Conservation (phyloP, 92 coral and sea anemone species). For the Phymanthus crucifer region DNA sequence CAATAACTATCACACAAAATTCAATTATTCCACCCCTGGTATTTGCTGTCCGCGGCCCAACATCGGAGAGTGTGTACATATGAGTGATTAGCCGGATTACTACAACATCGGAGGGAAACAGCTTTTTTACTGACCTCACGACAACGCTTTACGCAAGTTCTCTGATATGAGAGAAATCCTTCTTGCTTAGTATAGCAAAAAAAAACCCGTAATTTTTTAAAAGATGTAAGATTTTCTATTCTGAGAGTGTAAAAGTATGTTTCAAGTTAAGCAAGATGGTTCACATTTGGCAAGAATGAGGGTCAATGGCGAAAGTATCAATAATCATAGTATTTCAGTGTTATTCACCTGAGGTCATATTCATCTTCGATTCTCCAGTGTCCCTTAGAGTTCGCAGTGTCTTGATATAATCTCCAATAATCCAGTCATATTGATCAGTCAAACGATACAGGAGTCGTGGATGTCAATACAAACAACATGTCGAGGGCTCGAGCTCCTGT, state of each 20-base stretch:
- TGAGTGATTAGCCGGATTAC: neutral
- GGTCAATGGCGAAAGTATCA: neutral
- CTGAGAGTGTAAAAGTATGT: no score
- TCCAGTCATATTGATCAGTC: slow-evolving; percentile 12
- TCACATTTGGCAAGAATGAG: no score
- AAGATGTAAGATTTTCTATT: no score
- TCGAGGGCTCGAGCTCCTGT: neutral
- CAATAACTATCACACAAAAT: neutral
- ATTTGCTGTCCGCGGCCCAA: neutral
- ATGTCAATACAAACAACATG: slow-evolving; percentile 1
- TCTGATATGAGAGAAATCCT: neutral
- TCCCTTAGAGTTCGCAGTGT: neutral
- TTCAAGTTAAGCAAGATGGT: no score
- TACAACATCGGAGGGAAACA: neutral
- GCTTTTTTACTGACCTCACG: neutral
- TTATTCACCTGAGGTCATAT: neutral
- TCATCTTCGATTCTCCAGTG: neutral
- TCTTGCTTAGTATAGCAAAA: neutral
- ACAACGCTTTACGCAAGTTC: neutral
- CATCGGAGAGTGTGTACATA: neutral
- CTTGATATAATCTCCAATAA: slow-evolving; percentile 18
- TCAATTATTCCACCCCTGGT: neutral
- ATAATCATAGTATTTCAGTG: neutral
- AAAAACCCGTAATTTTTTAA: no score
- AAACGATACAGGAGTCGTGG: slow-evolving; percentile 7